Evolutionary conservation across 2,888 invertebrate species (phyloP).

Genomic region (Thalpophila matura): DNA sequence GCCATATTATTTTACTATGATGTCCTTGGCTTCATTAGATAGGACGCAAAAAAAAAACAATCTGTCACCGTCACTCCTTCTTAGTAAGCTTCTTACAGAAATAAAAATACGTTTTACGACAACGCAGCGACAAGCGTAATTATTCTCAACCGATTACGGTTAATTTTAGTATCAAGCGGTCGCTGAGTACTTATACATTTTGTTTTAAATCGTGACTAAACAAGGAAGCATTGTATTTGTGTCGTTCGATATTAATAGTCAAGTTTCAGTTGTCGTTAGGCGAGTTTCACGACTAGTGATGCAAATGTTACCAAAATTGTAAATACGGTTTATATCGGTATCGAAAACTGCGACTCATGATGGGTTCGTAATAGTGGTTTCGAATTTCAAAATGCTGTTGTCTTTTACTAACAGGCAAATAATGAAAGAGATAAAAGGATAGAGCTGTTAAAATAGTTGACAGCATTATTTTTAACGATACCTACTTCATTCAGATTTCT

Average conservation of each 20-base stretch:
- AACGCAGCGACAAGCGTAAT: constrained; percentile 39
- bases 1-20: too few relatives aligned
- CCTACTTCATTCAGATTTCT: too few relatives aligned
- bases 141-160: constrained; percentile 52
- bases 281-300: constrained; percentile 25
- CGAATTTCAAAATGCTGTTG: too few relatives aligned
- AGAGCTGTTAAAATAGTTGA: too few relatives aligned
- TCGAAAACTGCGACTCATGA: too few relatives aligned
- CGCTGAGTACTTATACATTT: constrained; percentile 37
- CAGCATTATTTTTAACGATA: too few relatives aligned
- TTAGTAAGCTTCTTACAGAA: constrained; percentile 22
- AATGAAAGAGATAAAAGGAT: too few relatives aligned
- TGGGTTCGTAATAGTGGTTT: too few relatives aligned
- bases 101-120: constrained; percentile 29
- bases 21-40: too few relatives aligned
- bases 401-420: too few relatives aligned
- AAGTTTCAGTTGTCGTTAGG: constrained; percentile 48
- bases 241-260: constrained; percentile 56
- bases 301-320: constrained; percentile 40
- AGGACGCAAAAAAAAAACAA: too few relatives aligned
- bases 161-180: constrained; percentile 51
- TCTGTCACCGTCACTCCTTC: constrained; percentile 27
- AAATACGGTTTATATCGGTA: background rate
- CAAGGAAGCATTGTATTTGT: constrained; percentile 60
- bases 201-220: constrained; percentile 61